These are phyloP conservation scores for Diplosoma virens DNA, from an alignment of 23 tunicate species.

Conservation along the genomic window DNA sequence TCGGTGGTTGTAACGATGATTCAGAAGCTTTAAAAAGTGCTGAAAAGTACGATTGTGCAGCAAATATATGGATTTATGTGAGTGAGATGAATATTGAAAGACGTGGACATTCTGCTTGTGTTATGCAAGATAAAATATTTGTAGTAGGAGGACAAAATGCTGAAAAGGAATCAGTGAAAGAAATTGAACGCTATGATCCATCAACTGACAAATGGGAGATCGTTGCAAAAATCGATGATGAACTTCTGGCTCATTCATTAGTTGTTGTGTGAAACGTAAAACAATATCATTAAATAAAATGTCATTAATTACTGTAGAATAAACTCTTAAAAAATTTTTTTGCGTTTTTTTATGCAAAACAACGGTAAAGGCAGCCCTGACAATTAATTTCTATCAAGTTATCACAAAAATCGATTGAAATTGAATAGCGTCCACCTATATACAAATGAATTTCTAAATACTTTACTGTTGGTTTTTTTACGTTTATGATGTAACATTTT, in stretches of 20 bases:
- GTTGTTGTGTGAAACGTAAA: neutral
- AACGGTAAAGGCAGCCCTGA: too few relatives aligned
- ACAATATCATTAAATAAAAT: too few relatives aligned
- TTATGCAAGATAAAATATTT: neutral
- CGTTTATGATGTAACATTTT: too few relatives aligned
- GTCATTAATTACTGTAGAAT: too few relatives aligned
- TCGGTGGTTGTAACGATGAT: neutral
- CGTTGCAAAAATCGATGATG: neutral
- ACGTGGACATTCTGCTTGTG: neutral
- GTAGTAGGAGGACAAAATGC: neutral
- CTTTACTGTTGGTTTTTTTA: too few relatives aligned
- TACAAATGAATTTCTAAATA: too few relatives aligned
- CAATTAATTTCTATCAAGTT: too few relatives aligned
- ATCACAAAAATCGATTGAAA: too few relatives aligned
- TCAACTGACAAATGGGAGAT: neutral
- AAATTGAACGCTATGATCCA: neutral
- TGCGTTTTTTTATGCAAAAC: too few relatives aligned
- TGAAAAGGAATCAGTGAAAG: neutral
- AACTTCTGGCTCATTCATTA: neutral
- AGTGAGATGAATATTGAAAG: neutral
- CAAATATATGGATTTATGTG: neutral
- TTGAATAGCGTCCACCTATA: too few relatives aligned
- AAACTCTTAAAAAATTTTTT: too few relatives aligned
- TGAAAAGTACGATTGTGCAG: neutral
- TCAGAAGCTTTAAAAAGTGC: neutral